Conservation (phyloP, 92 coral and sea anemone species). For the Pocillopora meandrina region DNA sequence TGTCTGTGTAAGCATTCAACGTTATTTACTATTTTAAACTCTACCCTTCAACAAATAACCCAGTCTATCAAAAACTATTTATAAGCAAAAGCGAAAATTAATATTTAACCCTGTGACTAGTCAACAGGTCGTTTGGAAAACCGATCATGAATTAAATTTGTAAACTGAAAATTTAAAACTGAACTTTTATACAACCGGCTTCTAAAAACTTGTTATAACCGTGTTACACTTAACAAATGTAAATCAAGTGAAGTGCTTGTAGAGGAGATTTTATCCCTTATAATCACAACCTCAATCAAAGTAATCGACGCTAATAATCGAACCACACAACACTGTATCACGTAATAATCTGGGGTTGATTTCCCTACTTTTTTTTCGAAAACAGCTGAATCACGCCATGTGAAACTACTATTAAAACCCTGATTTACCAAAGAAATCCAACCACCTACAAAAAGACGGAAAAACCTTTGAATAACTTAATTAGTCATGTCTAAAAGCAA, state of each 20-base stretch:
- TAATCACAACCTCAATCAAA: neutral
- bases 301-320: conserved; percentile 3
- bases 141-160: neutral
- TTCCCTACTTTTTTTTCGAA: neutral
- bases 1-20: neutral
- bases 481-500: neutral
- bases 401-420: neutral
- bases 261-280: no score
- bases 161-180: neutral
- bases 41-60: no score
- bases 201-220: neutral
- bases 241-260: no score
- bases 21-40: no score
- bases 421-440: no score
- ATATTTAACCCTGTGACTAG: conserved; percentile 8
- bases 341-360: conserved; percentile 1
- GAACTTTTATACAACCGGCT: conserved; percentile 15
- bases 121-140: conserved; percentile 33
- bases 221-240: neutral
- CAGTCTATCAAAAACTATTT: no score
- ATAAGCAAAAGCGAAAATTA: conserved; percentile 6
- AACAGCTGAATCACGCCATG: neutral
- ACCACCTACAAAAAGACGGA: no score
- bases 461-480: neutral
- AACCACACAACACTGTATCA: conserved; percentile 4